Conservation (phyloP, 2,797 vertebrate species). For the Myotis pilosus region DNA sequence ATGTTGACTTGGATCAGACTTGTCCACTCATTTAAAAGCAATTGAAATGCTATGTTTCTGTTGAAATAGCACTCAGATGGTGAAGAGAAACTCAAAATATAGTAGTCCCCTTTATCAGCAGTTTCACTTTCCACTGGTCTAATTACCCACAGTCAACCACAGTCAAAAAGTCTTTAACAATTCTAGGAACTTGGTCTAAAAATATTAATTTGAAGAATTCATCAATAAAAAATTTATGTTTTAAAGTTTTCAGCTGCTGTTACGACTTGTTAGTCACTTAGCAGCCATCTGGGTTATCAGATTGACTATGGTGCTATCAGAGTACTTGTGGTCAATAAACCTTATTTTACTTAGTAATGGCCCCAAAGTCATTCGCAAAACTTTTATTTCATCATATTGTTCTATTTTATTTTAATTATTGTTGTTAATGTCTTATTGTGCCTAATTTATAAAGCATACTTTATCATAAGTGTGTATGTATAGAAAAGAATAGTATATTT, state of each 20-base stretch:
- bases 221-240: neutral
- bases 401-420: neutral
- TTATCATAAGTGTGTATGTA: neutral
- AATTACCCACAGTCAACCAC: neutral
- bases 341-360: neutral
- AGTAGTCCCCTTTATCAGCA: neutral
- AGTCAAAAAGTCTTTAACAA: neutral
- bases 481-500: neutral
- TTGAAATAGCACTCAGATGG: neutral
- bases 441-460: neutral
- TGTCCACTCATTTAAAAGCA: neutral
- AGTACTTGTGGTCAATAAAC: neutral
- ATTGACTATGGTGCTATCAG: neutral
- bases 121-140: neutral
- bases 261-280: neutral
- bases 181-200: neutral
- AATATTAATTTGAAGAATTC: neutral
- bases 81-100: neutral
- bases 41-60: neutral
- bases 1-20: neutral
- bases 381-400: neutral
- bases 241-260: neutral
- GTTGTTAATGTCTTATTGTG: neutral
- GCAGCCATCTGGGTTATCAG: neutral
- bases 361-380: neutral